Evolutionary conservation across 53 echinoderm and acorn worm species (phyloP).

Genomic region (Antedon mediterranea): DNA sequence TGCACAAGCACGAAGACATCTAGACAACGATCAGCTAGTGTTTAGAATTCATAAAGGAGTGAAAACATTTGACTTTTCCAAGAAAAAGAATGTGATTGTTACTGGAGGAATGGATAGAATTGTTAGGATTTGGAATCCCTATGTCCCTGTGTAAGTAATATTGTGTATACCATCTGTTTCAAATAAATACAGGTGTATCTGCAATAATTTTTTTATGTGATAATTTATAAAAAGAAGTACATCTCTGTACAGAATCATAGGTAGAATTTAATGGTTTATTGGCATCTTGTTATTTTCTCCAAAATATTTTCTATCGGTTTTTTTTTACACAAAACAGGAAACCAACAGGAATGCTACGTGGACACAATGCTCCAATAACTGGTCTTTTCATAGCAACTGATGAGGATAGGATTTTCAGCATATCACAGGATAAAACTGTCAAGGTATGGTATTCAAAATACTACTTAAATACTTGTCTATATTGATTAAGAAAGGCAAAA

Average conservation of each 20-base stretch:
- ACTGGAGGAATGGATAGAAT: slow-evolving; percentile 96
- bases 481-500: too few relatives aligned
- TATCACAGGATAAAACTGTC: slow-evolving; percentile 89
- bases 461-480: too few relatives aligned
- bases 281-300: too few relatives aligned
- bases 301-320: too few relatives aligned
- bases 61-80: slow-evolving; percentile 93
- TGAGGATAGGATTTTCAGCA: slow-evolving; percentile 91
- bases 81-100: slow-evolving; percentile 82
- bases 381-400: slow-evolving; percentile 68
- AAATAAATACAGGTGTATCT: too few relatives aligned
- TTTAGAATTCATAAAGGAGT: slow-evolving; percentile 98
- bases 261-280: too few relatives aligned
- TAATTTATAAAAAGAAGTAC: too few relatives aligned
- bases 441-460: slow-evolving; percentile 82
- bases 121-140: slow-evolving; percentile 87
- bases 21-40: slow-evolving; percentile 70
- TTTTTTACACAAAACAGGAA: slow-evolving; percentile 78
- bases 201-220: too few relatives aligned
- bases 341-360: slow-evolving; percentile 93
- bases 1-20: slow-evolving; percentile 48
- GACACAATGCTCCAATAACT: slow-evolving; percentile 96
- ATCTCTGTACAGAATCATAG: too few relatives aligned
- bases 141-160: slow-evolving; percentile 75
- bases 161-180: too few relatives aligned